Conservation (phyloP, 37 sponge, comb jelly and placozoan species). For the Theonella swinhoei region DNA sequence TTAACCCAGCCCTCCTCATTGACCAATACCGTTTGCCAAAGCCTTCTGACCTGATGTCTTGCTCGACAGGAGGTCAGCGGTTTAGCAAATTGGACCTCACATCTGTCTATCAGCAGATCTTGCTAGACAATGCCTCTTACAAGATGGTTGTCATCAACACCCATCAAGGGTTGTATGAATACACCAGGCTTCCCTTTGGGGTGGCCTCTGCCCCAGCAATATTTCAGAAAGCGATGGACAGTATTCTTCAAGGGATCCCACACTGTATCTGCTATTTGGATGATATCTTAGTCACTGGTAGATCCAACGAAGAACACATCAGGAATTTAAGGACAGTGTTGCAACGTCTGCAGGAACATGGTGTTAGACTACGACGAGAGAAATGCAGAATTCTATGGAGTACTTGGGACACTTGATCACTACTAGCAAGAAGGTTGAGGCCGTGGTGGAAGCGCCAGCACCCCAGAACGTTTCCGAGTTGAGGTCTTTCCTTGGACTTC, state of each 20-base stretch:
- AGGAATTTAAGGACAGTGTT: conserved; percentile 28
- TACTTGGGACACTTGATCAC: conserved; percentile 41
- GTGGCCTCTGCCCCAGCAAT: conserved; percentile 35
- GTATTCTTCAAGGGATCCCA: no score
- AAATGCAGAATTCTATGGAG: conserved; percentile 25
- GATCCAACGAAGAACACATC: conserved; percentile 24
- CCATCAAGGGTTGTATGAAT: conserved; percentile 44
- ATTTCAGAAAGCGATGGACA: conserved; percentile 22
- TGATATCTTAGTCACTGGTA: no score
- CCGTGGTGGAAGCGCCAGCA: conserved; percentile 6
- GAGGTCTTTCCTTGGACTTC: conserved; percentile 19
- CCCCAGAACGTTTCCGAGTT: conserved; percentile 23
- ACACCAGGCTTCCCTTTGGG: conserved; percentile 35
- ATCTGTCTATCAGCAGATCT: conserved; percentile 1
- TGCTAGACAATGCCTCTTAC: conserved; percentile 9
- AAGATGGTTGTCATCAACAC: conserved; percentile 44
- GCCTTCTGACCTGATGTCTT: background rate
- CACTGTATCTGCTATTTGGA: no score
- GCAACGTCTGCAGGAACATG: conserved; percentile 1
- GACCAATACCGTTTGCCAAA: conserved; percentile 12
- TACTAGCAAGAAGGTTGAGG: conserved; percentile 13
- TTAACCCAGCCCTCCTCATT: background rate
- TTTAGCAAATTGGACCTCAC: conserved; percentile 10
- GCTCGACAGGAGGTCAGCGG: background rate
- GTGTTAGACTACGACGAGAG: background rate